Evolutionary conservation across 2,113 vertebrate species (phyloP).

Genomic region (Sterrhoptilus dennistouni): DNA sequence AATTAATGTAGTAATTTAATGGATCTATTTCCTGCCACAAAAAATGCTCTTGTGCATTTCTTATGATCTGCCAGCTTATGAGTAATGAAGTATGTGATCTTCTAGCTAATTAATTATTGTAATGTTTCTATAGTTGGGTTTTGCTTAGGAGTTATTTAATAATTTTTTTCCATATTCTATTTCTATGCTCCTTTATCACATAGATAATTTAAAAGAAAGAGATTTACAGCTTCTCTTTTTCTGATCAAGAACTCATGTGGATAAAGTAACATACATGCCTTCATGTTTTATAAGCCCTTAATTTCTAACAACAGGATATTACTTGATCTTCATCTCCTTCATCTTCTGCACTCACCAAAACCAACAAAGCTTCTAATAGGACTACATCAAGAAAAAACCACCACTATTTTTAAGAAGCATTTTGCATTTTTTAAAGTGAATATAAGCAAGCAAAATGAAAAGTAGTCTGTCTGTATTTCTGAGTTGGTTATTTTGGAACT

Average conservation of each 20-base stretch:
- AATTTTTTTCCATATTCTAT: neutral
- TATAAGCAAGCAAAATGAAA: neutral
- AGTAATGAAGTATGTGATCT: neutral
- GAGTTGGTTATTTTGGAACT: neutral
- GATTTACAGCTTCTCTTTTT: neutral
- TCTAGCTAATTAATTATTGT: neutral
- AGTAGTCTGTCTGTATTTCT: neutral
- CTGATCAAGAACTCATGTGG: neutral
- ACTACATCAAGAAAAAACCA: neutral
- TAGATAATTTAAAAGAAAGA: neutral
- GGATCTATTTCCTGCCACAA: neutral
- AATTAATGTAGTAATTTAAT: neutral
- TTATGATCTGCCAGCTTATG: neutral
- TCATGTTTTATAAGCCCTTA: neutral
- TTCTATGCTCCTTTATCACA: neutral
- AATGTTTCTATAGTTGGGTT: neutral
- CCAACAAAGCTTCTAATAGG: neutral
- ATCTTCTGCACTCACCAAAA: neutral
- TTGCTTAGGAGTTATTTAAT: neutral
- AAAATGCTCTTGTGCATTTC: neutral
- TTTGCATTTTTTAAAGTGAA: neutral
- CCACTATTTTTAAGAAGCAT: neutral
- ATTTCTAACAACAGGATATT: neutral
- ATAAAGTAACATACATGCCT: neutral
- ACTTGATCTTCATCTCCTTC: neutral